Conservation (phyloP, 2,888 invertebrate species). For the Drosophila mimica region DNA sequence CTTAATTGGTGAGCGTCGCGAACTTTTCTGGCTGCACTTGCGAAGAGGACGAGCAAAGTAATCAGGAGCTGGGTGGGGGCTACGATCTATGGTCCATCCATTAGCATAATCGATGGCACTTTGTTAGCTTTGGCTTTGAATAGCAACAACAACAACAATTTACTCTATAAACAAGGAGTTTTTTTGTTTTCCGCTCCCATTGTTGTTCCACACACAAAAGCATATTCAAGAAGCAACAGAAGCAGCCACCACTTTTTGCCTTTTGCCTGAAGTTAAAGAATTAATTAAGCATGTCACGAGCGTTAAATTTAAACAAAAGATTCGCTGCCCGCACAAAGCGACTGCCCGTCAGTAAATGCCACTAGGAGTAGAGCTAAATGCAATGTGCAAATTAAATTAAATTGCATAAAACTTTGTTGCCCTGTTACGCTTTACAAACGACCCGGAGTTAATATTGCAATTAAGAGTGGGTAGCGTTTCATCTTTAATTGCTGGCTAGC, state of each 20-base stretch:
- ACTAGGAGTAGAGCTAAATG: slow-evolving; percentile 47
- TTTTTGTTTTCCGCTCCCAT: slow-evolving; percentile 21
- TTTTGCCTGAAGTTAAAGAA: slow-evolving; percentile 62
- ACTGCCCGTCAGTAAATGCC: slow-evolving; percentile 13
- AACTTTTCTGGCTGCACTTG: slow-evolving; percentile 16
- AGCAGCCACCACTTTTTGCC: background rate
- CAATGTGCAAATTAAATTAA: slow-evolving; percentile 74
- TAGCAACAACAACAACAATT: background rate
- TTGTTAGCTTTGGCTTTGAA: slow-evolving; percentile 44
- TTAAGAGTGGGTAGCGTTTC: slow-evolving; percentile 50
- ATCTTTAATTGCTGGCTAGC: slow-evolving; percentile 54
- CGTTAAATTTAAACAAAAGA: slow-evolving; percentile 71
- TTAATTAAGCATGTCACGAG: slow-evolving; percentile 76
- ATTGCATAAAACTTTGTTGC: slow-evolving; percentile 42
- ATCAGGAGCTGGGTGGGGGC: slow-evolving; percentile 25
- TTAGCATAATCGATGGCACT: slow-evolving; percentile 74
- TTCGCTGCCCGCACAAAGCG: slow-evolving; percentile 23
- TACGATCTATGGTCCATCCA: slow-evolving; percentile 37
- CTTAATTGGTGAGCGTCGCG: slow-evolving; percentile 32
- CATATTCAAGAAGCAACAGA: slow-evolving; percentile 1
- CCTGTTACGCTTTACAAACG: slow-evolving; percentile 4
- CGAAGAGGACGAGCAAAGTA: slow-evolving; percentile 6
- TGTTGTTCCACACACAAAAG: slow-evolving; percentile 34
- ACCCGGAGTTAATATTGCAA: slow-evolving; percentile 61
- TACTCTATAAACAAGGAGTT: slow-evolving; percentile 5